Evolutionary conservation across 2,797 vertebrate genomes (phyloP), one percentile per base, ranked within the genome.

Genomic region (Spizella passerina): DNA sequence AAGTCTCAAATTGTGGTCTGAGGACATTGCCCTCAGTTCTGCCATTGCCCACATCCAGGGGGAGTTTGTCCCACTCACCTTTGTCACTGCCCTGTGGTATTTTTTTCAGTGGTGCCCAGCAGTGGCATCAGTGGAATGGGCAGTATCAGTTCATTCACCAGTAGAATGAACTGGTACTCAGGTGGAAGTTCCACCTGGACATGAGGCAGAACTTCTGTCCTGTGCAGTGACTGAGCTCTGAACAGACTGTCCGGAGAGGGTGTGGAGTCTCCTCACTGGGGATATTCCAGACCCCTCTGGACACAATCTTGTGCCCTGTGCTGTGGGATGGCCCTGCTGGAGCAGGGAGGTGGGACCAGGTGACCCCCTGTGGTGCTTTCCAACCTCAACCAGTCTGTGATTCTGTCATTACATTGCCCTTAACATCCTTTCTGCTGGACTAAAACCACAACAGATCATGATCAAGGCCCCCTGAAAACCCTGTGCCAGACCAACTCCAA

Each of bases 161-260:
- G 36, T 36, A 36, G 36, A 36, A 36, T 36, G 19, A 24, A n/a
- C n/a, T 26, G 63, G 32, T 76, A 15, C 20, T 27, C 36, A 75
- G 36, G 13, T 60, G 36, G 22, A 49, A 21, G 13, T 76, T 63
- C 23, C 43, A 24, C 5, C 9, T 43, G 49, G 3, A 4, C 12
- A 47, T 1, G 55, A 61, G 26, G 19, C 20, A 81, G 55, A 68
- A 55, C 10, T 73, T 59, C 29, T 46, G 21, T 29, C 13, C 36
- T 38, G 18, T 4, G 57, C 43, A 27, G 12, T 43, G 57, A 14
- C 18, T 0, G 0, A 65, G 4, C 5, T 0, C 60, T 59, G 24
- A 52, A 34, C 39, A 60, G 32, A 27, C 12, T 53, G 8, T 18
- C 10, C 14, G 2, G 52, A 41, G 60, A n/a, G 18, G 12, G 0